These are phyloP conservation scores for Apomyelois bistriatella DNA, from an alignment of 2,888 invertebrate genomes.

Conservation along the genomic window DNA sequence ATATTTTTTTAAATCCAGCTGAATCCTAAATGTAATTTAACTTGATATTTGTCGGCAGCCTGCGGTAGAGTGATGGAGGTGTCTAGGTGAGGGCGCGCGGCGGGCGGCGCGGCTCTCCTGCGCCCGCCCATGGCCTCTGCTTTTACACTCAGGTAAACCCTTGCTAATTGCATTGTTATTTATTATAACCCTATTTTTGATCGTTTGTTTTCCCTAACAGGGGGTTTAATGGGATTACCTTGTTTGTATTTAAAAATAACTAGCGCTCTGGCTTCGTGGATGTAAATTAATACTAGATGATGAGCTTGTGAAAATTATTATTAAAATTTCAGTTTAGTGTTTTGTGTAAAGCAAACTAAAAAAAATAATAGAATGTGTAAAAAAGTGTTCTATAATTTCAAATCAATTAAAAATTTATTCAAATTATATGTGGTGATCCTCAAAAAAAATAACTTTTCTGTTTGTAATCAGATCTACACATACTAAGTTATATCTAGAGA, in stretches of 20 bases:
- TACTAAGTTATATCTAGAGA: no score
- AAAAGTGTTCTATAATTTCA: no score
- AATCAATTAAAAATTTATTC: no score
- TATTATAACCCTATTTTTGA: background rate
- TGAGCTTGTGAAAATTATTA: no score
- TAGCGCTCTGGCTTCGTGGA: background rate
- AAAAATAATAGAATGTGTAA: no score
- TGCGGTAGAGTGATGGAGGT: slow-evolving; percentile 53
- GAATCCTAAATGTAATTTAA: background rate
- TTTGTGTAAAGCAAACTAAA: no score
- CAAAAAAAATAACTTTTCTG: no score
- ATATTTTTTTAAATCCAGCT: no score
- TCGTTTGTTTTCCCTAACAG: background rate
- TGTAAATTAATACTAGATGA: no score
- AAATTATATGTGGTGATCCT: no score
- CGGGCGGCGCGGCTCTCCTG: slow-evolving; percentile 68
- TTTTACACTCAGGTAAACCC: background rate
- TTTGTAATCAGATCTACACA: no score
- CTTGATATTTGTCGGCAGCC: slow-evolving; percentile 47
- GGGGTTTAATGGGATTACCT: background rate
- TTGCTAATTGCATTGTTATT: background rate
- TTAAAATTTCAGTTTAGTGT: no score
- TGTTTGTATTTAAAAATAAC: background rate
- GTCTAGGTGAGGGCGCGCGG: slow-evolving; percentile 71
- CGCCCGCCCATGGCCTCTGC: slow-evolving; percentile 75